phyloP scores from a whole-genome alignment of 2,888 invertebrate genomes.

The Frankliniella intonsa region DNA sequence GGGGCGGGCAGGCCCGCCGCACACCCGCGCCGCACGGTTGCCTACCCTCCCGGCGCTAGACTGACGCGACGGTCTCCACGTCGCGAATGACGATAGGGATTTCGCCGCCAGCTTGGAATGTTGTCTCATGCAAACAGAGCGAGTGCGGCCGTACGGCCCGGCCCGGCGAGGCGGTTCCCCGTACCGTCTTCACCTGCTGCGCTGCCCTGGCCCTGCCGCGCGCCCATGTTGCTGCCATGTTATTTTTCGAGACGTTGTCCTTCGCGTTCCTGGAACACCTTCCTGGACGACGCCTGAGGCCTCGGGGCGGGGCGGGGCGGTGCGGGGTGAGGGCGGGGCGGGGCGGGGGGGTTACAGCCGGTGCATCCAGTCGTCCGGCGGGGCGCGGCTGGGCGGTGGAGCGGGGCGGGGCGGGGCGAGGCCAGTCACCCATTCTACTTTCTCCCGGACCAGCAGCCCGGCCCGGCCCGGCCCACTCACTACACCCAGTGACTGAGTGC shows the following conservation, averaged over 20 bases:
- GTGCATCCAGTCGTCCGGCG: not conserved
- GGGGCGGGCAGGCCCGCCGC: not conserved
- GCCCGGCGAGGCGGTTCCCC: no score
- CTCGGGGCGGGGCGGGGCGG: not conserved
- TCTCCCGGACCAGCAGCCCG: conserved; percentile 17
- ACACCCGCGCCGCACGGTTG: not conserved
- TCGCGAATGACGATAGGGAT: not conserved
- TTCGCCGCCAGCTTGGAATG: no score
- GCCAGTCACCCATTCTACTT: conserved; percentile 16
- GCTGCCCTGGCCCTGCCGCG: no score
- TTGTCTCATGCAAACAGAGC: not conserved
- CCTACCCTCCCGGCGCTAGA: not conserved
- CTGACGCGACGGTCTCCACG: no score
- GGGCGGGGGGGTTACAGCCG: not conserved
- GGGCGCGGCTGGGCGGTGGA: no score
- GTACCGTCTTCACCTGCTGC: no score
- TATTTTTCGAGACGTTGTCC: not conserved
- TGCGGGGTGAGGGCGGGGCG: not conserved
- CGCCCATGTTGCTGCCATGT: no score
- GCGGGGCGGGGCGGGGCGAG: not conserved
- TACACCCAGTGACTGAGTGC: conserved; percentile 10
- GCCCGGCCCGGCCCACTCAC: conserved; percentile 1
- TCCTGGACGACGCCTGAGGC: not conserved
- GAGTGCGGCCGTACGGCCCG: not conserved
- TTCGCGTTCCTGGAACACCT: not conserved